Percentiles rank a stretch among this genome's conserved stretches.
phyloP scores from a whole-genome alignment of 2,888 invertebrate species.

The Pollenia angustigena region DNA sequence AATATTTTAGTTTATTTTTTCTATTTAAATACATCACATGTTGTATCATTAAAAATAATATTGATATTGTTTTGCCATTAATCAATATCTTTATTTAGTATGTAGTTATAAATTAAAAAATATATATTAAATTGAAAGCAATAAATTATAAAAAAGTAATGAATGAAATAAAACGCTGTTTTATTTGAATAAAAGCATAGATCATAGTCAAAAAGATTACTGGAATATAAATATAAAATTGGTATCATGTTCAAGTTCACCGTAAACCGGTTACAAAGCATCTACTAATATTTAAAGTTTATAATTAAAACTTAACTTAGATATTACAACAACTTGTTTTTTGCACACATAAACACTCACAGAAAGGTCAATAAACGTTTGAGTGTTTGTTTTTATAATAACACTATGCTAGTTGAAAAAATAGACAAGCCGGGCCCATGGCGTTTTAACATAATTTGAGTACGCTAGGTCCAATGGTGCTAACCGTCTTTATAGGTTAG shows the following conservation, averaged over 20 bases:
- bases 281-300: background rate
- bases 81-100: constrained; percentile 11
- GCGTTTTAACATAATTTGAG: too few species aligned
- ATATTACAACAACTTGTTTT: constrained; percentile 1
- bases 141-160: constrained; percentile 16
- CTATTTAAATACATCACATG: constrained; percentile 33
- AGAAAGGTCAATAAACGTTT: constrained; percentile 41
- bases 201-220: background rate
- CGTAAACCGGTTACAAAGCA: constrained; percentile 9
- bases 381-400: background rate
- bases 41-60: constrained; percentile 22
- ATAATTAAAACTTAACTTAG: background rate
- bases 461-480: too few species aligned
- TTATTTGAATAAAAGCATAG: background rate
- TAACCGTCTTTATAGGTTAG: too few species aligned
- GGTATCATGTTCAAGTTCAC: background rate
- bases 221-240: background rate
- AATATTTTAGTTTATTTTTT: constrained; percentile 1
- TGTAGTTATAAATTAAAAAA: constrained; percentile 32
- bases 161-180: background rate
- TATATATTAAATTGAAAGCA: constrained; percentile 20
- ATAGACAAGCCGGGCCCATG: too few species aligned
- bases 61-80: constrained; percentile 21
- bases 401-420: too few species aligned
- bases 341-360: background rate